These are phyloP conservation scores for Drosophila parabipectinata DNA, from an alignment of 1,140 invertebrate species.

Conservation along the genomic window DNA sequence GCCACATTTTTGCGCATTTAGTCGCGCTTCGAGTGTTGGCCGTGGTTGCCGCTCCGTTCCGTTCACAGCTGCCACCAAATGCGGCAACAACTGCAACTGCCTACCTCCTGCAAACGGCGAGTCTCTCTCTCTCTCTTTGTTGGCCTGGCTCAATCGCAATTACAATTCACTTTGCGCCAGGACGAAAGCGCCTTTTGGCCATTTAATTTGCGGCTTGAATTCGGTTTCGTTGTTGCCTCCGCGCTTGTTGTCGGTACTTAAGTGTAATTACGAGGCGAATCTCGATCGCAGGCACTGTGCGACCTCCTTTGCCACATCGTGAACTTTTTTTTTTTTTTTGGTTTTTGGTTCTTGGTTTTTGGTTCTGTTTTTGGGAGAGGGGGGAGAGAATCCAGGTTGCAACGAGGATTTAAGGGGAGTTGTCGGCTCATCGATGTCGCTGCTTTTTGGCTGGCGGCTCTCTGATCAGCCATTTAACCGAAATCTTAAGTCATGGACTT, in stretches of 20 bases:
- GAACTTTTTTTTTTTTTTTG: constrained; percentile 56
- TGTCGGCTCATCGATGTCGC: constrained; percentile 40
- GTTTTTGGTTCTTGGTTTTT: neutral
- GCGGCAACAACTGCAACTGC: constrained; percentile 4
- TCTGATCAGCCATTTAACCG: constrained; percentile 28
- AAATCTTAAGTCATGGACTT: constrained; percentile 41
- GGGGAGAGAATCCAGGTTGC: neutral
- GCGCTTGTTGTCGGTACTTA: constrained; percentile 73
- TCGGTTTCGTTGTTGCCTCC: constrained; percentile 23
- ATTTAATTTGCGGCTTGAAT: constrained; percentile 74
- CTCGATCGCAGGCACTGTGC: constrained; percentile 47
- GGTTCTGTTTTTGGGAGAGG: no score
- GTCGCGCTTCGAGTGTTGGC: constrained; percentile 80
- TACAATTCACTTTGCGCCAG: constrained; percentile 82
- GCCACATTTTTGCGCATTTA: constrained; percentile 81
- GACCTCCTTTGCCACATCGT: constrained; percentile 74
- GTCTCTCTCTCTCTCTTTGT: neutral
- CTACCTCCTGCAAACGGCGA: no score
- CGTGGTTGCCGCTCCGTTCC: constrained; percentile 29
- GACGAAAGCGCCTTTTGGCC: constrained; percentile 65
- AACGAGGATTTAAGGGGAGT: constrained; percentile 18
- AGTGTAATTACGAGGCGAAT: constrained; percentile 71
- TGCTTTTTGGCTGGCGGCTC: constrained; percentile 13
- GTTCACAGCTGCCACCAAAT: constrained; percentile 63
- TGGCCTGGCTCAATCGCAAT: constrained; percentile 56